Evolutionary conservation across 2,797 vertebrate species (phyloP).

Genomic region (Notoglanidium macrostoma): DNA sequence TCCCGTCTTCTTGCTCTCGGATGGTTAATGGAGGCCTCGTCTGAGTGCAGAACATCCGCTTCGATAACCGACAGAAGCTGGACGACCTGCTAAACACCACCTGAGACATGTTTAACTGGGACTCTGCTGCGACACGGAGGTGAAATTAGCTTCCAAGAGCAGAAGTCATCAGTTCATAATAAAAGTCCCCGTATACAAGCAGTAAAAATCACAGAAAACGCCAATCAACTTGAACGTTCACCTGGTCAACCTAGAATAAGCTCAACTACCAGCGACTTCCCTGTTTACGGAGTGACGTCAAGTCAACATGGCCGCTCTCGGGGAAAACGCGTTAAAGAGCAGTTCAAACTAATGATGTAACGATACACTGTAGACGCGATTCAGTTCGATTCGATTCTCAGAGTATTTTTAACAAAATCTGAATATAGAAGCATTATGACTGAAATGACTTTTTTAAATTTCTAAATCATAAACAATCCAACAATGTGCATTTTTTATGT

Average conservation of each 20-base stretch:
- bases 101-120: slow-evolving; percentile 61
- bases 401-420: background rate
- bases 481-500: no score
- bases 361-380: no score
- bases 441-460: background rate
- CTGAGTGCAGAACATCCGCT: slow-evolving; percentile 55
- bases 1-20: slow-evolving; percentile 65
- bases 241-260: background rate
- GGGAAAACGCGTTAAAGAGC: background rate
- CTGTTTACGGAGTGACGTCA: background rate
- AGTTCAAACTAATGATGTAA: background rate
- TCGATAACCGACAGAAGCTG: slow-evolving; percentile 23
- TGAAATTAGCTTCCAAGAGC: background rate
- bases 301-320: background rate
- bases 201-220: background rate
- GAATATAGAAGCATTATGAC: background rate
- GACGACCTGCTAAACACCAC: slow-evolving; percentile 24
- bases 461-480: background rate
- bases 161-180: slow-evolving; percentile 4
- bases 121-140: background rate
- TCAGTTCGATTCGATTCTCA: background rate
- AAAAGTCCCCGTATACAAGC: background rate
- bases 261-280: background rate
- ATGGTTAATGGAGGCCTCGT: slow-evolving; percentile 62
- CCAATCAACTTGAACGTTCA: background rate